Base-by-base conservation (phyloP, 2,888 invertebrate species). In the Ormyrus nitidulus region DNA sequence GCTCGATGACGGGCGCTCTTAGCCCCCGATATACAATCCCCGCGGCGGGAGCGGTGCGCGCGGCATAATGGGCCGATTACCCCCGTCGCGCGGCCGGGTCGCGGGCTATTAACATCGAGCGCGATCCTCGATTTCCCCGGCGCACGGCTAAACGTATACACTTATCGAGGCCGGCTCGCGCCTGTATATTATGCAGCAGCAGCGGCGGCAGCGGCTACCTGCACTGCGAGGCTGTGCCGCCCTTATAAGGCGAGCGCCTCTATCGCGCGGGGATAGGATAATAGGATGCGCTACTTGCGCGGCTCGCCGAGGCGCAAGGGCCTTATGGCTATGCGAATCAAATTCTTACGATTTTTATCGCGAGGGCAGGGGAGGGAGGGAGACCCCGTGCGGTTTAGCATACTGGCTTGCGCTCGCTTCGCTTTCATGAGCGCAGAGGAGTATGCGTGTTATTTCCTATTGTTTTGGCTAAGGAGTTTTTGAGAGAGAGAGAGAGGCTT, bases 41-140 rank as follows among this genome's bases (percentile, higher is more conserved):
- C 34, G 34, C 34, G 34, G 34, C 34, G 34, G 34, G 34, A 34
- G 34, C 34, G 34, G 34, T 34, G 34, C 34, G 34, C 34, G 34
- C 34, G 34, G 64, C 54, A 74, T 74, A 74, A 74, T 74, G 74
- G 74, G 19, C 74, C 74, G 74, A 74, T 74, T 74, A 66, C 74
- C 74, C 74, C 74, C 74, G 74, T 59, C 74, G 74, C 65, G 73
- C 54, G 13, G 13, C 13, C n/a, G 49, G n/a, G 11, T 49, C 64
- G 56, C 48, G 34, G 34, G 74, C 66, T 74, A 74, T 74, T 74
- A 74, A 74, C 74, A 66, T 74, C 56, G 58, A 64, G 59, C 49
- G 62, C 49, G 59, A 71, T 71, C 71, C 49, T 71, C 61, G 61
- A 59, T 71, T 61, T 70, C 66, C 53, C 53, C 7, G n/a, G n/a